Conservation (phyloP, 1,140 invertebrate genomes). For the Chionoecetes opilio region DNA sequence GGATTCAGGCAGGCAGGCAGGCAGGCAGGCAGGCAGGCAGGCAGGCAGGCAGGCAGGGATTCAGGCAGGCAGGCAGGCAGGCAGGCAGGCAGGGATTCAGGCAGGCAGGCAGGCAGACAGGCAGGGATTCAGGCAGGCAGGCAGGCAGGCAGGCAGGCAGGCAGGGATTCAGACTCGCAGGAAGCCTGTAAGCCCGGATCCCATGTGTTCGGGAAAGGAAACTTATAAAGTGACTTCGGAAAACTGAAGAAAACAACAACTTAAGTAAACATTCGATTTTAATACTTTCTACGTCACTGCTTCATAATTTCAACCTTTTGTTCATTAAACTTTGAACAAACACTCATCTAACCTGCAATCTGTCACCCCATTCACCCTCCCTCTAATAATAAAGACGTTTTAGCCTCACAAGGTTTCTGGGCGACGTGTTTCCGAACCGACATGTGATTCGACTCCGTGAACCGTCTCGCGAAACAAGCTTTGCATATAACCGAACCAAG, state of each 20-base stretch:
- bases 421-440: too few relatives aligned
- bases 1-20: neutral
- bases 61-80: neutral
- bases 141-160: neutral
- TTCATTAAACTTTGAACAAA: too few relatives aligned
- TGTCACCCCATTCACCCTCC: too few relatives aligned
- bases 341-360: too few relatives aligned
- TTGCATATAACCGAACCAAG: neutral
- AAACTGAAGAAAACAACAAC: too few relatives aligned
- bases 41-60: neutral
- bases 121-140: neutral
- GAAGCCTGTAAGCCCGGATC: neutral
- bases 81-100: neutral
- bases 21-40: neutral
- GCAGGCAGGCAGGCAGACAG: neutral
- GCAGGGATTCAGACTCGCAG: neutral
- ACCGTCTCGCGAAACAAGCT: neutral
- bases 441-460: too few relatives aligned
- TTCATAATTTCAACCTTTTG: too few relatives aligned
- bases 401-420: too few relatives aligned
- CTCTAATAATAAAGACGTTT: too few relatives aligned
- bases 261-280: too few relatives aligned
- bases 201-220: neutral
- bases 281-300: too few relatives aligned
- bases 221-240: neutral